A percentile compares a stretch with the other conserved stretches of the same genome.
These are phyloP conservation scores for Thereva unica DNA, from an alignment of 2,888 invertebrate species.

Conservation along the genomic window DNA sequence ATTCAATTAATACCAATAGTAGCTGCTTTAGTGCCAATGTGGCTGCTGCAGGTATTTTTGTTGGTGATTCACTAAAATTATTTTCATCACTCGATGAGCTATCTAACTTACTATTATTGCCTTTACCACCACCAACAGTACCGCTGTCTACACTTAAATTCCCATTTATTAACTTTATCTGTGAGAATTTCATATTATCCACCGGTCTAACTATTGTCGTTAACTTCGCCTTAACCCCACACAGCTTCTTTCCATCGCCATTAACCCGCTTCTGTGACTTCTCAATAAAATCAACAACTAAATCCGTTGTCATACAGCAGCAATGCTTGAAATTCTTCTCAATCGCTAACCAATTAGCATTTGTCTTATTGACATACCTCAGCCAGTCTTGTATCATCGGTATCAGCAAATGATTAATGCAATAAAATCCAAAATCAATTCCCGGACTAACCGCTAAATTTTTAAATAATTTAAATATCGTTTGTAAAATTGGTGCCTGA, in stretches of 20 bases:
- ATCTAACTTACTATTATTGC: conserved; percentile 26
- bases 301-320: conserved; percentile 88
- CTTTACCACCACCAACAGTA: conserved; percentile 41
- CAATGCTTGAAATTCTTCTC: conserved; percentile 94
- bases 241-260: conserved; percentile 45
- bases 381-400: conserved; percentile 95
- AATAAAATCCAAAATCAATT: conserved; percentile 85
- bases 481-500: conserved; percentile 84
- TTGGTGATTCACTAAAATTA: conserved; percentile 56
- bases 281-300: conserved; percentile 83
- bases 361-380: conserved; percentile 72
- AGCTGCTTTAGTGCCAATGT: conserved; percentile 85
- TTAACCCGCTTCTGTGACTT: conserved; percentile 68
- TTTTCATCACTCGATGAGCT: conserved; percentile 54
- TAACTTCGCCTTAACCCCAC: conserved; percentile 38
- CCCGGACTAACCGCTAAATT: conserved; percentile 81
- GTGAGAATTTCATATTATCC: conserved; percentile 55
- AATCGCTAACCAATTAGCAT: conserved; percentile 73
- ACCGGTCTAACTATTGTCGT: conserved; percentile 55
- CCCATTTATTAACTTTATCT: conserved; percentile 55
- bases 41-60: conserved; percentile 64
- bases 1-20: conserved; percentile 84
- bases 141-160: conserved; percentile 47
- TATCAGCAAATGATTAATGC: conserved; percentile 86
- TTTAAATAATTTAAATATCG: conserved; percentile 80